These are phyloP conservation scores for Scomber colias DNA, from an alignment of 2,113 vertebrate species.

Conservation along the genomic window DNA sequence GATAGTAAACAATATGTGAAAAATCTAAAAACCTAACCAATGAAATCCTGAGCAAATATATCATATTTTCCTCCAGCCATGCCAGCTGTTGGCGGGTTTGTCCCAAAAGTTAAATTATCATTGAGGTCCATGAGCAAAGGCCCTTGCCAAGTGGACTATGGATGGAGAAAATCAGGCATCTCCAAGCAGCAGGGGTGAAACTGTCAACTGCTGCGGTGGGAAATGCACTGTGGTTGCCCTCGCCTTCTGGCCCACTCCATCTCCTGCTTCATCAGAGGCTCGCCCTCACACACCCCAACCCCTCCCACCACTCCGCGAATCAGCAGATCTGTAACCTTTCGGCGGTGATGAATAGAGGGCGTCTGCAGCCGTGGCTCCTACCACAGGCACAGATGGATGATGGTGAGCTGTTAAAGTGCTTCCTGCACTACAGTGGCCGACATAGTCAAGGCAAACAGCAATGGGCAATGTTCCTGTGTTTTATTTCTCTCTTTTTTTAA, in stretches of 20 bases:
- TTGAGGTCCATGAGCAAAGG: not conserved
- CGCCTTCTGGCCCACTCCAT: conserved; percentile 54
- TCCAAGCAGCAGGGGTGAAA: conserved; percentile 46
- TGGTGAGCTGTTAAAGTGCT: conserved; percentile 64
- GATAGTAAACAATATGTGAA: not conserved
- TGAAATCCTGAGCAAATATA: not conserved
- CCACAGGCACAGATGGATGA: conserved; percentile 73
- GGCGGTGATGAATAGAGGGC: conserved; percentile 75
- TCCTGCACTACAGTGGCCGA: conserved; percentile 45
- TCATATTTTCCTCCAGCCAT: not conserved
- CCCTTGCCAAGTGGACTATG: conserved; percentile 2
- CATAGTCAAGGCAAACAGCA: conserved; percentile 42
- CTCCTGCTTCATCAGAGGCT: conserved; percentile 35
- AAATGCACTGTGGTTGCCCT: conserved; percentile 45
- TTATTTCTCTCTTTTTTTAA: conserved; percentile 17
- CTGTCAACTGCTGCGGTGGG: conserved; percentile 50
- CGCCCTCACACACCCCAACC: conserved; percentile 8
- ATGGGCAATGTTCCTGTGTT: conserved; percentile 30
- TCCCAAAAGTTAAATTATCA: conserved; percentile 33
- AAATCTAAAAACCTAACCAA: not conserved
- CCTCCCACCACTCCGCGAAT: conserved; percentile 56
- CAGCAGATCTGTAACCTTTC: conserved; percentile 79
- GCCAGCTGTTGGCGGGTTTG: conserved; percentile 31
- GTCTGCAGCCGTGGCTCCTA: conserved; percentile 63
- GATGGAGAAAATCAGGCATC: conserved; percentile 34